Base-by-base conservation (phyloP, 1,140 invertebrate species). In the Pogonognathellus flavescens region DNA sequence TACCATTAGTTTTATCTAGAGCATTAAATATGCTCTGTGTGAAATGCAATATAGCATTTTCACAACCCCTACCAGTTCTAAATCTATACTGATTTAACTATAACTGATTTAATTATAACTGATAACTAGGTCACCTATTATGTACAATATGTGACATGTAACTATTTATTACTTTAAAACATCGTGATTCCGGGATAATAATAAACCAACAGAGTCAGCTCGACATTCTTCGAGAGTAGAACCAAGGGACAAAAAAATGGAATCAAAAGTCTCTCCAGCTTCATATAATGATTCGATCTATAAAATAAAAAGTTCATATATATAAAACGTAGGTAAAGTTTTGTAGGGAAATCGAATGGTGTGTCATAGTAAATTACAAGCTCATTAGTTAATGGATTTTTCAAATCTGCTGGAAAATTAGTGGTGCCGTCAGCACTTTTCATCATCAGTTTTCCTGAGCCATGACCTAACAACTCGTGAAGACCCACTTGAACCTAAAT, bases 221-320 rank as follows among this genome's bases (percentile, higher is more conserved):
- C 97, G 93, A 89, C 97, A 99, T 91, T 99, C 98, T 91, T 99
- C 98, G 90, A 96, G 97, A 0, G 96, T 93, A 11, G 96, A 97
- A 49, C 95, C 94, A n/a, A 99, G 91, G 2, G 94, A 93, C 0
- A 95, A 95, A 90, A 99, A 99, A 89, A 95, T 95, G 13, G 95
- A 95, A 91, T 98, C 96, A 90, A 97, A 99, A 0, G 96, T 97
- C 90, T 99, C 97, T 0, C 96, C 96, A 5, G 93, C 92, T 82
- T 94, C 92, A 89, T 96, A 98, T 92, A 93, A 96, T n/a, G 92
- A 93, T 31, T 92, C 90, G 81, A 96, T 93, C 80, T 92, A 70
- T 80, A 0, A 20, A 80, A 31, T 16, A 16, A 25, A 1, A 18
- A 70, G 18, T 16, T 7, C 11, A 57, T 57, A n/a, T n/a, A n/a